Evolutionary conservation across 2,113 vertebrate genomes (phyloP), one percentile per base, ranked within the genome.

Genomic region (Origma solitaria): DNA sequence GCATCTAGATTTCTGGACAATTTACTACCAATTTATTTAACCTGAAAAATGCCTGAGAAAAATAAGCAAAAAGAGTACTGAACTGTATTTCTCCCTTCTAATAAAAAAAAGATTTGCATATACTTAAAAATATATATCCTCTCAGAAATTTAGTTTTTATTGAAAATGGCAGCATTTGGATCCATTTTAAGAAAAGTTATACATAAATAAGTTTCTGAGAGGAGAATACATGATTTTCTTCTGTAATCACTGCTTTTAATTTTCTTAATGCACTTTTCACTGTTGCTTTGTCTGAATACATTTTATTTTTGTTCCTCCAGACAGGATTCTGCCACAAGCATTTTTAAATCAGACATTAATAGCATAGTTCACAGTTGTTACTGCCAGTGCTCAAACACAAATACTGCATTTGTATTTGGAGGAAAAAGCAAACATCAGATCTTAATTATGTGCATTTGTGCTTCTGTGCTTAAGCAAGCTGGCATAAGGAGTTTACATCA

Each of bases 341-440:
- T 97, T 97, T 96, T 98, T 86, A 96, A 97, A 94, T 95, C 93
- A 95, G 96, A 96, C 95, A 92, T 97, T 98, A 98, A 98, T 98
- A 98, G 94, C 94, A 68, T 60, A 97, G 92, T 97, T 97, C 97
- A 94, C 97, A 97, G 97, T 97, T 96, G 95, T 97, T 97, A 93
- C 95, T 98, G 97, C 97, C 96, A 94, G 94, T 64, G 92, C 96
- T 97, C 93, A 95, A 95, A 97, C 94, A 97, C 94, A 97, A 97
- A 98, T 97, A 97, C 86, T 97, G 94, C 96, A 96, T 97, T 98
- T 98, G 93, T 97, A 90, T 97, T 97, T 30, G 37, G 83, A 95
- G 93, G 73, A 91, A 96, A 97, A 97, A 96, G 96, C 96, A 96
- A 97, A 98, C 97, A 97, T 97, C 97, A 95, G 97, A 97, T 97